Evolutionary conservation across 1,140 invertebrate genomes (phyloP).

Genomic region (Spodoptera litura): DNA sequence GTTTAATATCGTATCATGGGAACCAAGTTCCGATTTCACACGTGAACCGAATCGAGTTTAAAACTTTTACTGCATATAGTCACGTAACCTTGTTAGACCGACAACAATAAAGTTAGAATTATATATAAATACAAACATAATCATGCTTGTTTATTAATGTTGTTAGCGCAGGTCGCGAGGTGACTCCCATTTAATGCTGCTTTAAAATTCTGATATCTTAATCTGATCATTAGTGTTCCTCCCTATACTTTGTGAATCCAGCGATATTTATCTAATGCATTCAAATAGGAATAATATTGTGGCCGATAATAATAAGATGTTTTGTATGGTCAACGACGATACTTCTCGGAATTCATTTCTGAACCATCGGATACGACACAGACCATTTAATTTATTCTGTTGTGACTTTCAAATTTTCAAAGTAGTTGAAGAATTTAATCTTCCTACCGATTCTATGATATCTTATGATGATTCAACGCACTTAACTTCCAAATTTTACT

Average conservation of each 20-base stretch:
- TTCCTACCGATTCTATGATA: neutral
- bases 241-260: constrained; percentile 9
- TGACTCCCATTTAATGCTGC: constrained; percentile 27
- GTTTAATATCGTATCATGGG: constrained; percentile 71
- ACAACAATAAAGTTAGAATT: constrained; percentile 44
- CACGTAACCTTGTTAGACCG: constrained; percentile 55
- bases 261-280: constrained; percentile 20
- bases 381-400: constrained; percentile 23
- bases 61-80: constrained; percentile 55
- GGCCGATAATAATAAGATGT: constrained; percentile 19
- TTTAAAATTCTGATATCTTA: constrained; percentile 36
- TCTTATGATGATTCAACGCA: constrained; percentile 13
- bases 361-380: constrained; percentile 1
- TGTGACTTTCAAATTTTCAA: constrained; percentile 13
- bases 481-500: constrained; percentile 25
- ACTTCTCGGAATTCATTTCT: constrained; percentile 20
- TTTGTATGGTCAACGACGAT: constrained; percentile 17
- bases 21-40: constrained; percentile 63
- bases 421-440: constrained; percentile 13
- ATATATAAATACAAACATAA: constrained; percentile 39
- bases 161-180: constrained; percentile 16
- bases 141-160: constrained; percentile 41
- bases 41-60: constrained; percentile 53
- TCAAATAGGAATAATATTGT: constrained; percentile 26
- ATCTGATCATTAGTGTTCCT: constrained; percentile 39